Evolutionary conservation across 2,797 vertebrate genomes (phyloP).

Genomic region (Pseudomugil tenellus): DNA sequence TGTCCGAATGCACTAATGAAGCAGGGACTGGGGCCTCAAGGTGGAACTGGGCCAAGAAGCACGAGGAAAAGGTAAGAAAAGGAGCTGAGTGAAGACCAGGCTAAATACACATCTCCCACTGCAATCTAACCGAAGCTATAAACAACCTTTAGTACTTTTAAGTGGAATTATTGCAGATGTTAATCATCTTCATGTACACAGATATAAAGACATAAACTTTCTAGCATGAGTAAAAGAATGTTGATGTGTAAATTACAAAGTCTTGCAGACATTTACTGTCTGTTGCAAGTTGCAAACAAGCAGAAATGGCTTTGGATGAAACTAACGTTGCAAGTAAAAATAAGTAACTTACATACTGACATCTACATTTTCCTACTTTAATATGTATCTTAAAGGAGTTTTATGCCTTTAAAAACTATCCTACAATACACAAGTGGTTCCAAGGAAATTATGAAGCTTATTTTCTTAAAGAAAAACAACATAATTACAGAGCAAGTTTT

Average conservation of each 20-base stretch:
- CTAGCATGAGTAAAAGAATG: conserved; percentile 26
- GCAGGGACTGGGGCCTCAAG: conserved; percentile 55
- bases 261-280: not conserved
- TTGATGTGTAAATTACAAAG: conserved; percentile 15
- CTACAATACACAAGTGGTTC: not conserved
- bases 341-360: not conserved
- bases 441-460: not conserved
- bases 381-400: too few species aligned
- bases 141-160: conserved; percentile 81
- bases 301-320: not conserved
- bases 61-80: conserved; percentile 57
- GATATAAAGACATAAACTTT: conserved; percentile 45
- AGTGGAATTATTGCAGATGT: conserved; percentile 72
- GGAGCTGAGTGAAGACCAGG: conserved; percentile 37
- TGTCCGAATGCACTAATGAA: conserved; percentile 67
- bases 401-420: not conserved
- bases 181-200: conserved; percentile 53
- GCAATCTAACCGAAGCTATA: conserved; percentile 64
- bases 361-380: not conserved
- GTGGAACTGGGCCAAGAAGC: conserved; percentile 71
- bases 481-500: not conserved
- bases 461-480: not conserved
- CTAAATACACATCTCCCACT: conserved; percentile 61
- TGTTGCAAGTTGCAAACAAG: not conserved
- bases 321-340: not conserved